phyloP scores from a whole-genome alignment of 2,888 invertebrate genomes.

The Seira ritae region DNA sequence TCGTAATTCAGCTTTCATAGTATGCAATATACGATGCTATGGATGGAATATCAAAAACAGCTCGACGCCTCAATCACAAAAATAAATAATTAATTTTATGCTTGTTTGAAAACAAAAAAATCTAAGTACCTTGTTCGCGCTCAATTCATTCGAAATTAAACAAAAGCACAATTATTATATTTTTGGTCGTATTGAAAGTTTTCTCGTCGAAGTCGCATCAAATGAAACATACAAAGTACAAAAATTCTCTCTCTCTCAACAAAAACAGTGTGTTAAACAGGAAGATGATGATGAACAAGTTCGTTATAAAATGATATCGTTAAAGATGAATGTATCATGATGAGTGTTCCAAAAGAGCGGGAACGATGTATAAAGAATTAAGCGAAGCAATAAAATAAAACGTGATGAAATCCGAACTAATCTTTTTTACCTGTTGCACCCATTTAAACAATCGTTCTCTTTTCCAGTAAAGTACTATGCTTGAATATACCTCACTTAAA shows the following conservation, averaged over 20 bases:
- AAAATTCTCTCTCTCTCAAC: slow-evolving; percentile 12
- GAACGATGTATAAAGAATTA: no score
- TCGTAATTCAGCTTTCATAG: no score
- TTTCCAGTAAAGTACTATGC: not conserved
- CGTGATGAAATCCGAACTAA: not conserved
- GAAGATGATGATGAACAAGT: not conserved
- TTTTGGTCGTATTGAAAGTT: not conserved
- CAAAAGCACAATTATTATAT: no score
- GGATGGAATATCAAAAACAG: no score
- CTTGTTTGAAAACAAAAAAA: no score
- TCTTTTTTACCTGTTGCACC: slow-evolving; percentile 17
- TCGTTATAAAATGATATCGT: slow-evolving; percentile 13
- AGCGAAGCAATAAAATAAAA: slow-evolving; percentile 19
- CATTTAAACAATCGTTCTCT: not conserved
- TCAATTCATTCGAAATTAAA: not conserved
- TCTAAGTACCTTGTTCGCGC: slow-evolving; percentile 1
- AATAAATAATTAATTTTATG: no score
- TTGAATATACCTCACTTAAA: not conserved
- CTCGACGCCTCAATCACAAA: no score
- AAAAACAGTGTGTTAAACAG: no score
- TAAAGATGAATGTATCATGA: not conserved
- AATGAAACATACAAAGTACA: no score
- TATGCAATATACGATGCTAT: no score
- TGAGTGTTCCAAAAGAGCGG: no score
- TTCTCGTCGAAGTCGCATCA: slow-evolving; percentile 3